Percentiles rank a stretch among this genome's conserved stretches.
These are phyloP conservation scores for Brachionus koreanus DNA, from an alignment of 1,140 invertebrate species.

Conservation along the genomic window DNA sequence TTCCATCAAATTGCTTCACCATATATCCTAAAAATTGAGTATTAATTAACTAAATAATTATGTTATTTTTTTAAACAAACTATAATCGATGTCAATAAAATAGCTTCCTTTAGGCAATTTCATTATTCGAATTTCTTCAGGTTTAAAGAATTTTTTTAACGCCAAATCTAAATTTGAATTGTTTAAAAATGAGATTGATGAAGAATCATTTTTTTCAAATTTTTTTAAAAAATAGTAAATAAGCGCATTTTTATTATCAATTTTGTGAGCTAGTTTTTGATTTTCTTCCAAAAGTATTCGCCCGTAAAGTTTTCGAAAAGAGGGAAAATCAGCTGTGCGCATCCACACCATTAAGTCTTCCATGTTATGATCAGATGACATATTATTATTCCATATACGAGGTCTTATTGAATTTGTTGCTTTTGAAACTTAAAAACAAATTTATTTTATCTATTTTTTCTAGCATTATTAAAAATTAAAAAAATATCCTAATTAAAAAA, in stretches of 20 bases:
- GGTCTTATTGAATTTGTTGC: slow-evolving; percentile 54
- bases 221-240: slow-evolving; percentile 11
- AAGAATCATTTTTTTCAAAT: slow-evolving; percentile 34
- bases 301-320: slow-evolving; percentile 88
- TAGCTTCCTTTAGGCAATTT: slow-evolving; percentile 66
- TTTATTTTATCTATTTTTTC: too few species aligned
- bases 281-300: slow-evolving; percentile 70
- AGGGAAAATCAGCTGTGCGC: slow-evolving; percentile 89
- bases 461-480: too few species aligned
- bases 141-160: neutral
- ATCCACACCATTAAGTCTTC: slow-evolving; percentile 98
- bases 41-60: neutral
- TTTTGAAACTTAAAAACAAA: neutral
- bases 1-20: slow-evolving; percentile 82
- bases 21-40: slow-evolving; percentile 69
- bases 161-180: neutral
- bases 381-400: slow-evolving; percentile 71
- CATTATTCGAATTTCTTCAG: neutral
- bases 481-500: too few species aligned
- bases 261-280: slow-evolving; percentile 63
- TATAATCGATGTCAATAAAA: slow-evolving; percentile 70
- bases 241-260: neutral
- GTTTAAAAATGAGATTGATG: neutral
- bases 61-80: slow-evolving; percentile 52
- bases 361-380: slow-evolving; percentile 86